Base-by-base conservation (phyloP, 2,888 invertebrate species). In the Lissonota sp. region DNA sequence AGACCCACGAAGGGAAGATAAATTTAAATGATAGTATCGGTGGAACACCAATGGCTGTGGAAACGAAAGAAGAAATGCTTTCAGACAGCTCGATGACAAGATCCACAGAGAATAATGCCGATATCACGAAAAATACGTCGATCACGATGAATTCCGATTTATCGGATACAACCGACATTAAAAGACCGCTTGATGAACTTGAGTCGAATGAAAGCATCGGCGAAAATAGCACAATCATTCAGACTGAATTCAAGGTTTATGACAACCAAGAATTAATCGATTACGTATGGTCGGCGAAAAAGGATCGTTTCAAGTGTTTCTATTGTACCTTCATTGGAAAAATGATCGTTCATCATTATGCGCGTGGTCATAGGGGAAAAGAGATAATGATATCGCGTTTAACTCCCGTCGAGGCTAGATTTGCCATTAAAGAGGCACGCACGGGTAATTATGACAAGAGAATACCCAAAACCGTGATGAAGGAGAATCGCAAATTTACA, bases 271-370 rank as follows among this genome's bases (percentile, higher is more conserved):
- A 86, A 40, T 75, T 91, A 14, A 76, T 89, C 0, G 84, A 88
- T 0, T 90, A 91, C 53, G 83, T 85, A 0, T 91, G 88, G 87
- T 83, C 83, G 5, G 8, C 79, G 53, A 67, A 69, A 39, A 67
- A 71, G 14, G 82, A 82, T 14, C 90, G 88, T 42, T 94, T 94
- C 84, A 90, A 93, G 8, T 96, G 96, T 87, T 94, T 95, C 79
- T 89, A 95, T 8, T 96, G 96, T 88, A 80, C 88, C 0, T 95
- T 94, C 85, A 91, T 86, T 14, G 95, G 95, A 0, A 93, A 93
- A 82, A 94, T 94, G 74, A 95, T 96, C 53, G 95, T 96, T 0
- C 93, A 93, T 51, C 96, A 96, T 93, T 96, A 96, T 86, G 94
- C 94, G 85, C 92, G 92, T n/a, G 89, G 92, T 51, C 96, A 97